phyloP scores from a whole-genome alignment of 2,113 vertebrate species.

The Pimephales promelas region DNA sequence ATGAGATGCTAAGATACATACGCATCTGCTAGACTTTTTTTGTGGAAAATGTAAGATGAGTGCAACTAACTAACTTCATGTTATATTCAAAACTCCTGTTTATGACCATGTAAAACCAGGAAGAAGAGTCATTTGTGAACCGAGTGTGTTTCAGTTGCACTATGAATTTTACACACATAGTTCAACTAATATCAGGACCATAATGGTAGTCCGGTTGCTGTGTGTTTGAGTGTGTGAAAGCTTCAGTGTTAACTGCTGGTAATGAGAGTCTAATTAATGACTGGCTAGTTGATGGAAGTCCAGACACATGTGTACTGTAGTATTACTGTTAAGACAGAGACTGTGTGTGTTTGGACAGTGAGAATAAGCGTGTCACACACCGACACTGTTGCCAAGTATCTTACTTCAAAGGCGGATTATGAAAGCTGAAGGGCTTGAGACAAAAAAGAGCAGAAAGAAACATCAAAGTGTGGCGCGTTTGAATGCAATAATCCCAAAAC shows the following conservation, averaged over 20 bases:
- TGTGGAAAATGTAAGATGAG: background rate
- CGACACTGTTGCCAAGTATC: slow-evolving; percentile 76
- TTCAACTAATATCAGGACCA: background rate
- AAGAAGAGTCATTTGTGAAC: background rate
- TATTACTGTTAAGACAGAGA: slow-evolving; percentile 38
- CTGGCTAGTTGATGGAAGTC: slow-evolving; percentile 65
- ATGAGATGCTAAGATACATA: background rate
- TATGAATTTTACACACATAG: background rate
- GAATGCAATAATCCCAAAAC: slow-evolving; percentile 77
- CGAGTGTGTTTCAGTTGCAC: too few species aligned
- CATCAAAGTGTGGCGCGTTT: slow-evolving; percentile 75
- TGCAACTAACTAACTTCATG: background rate
- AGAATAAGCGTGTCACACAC: slow-evolving; percentile 69
- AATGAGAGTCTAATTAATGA: slow-evolving; percentile 68
- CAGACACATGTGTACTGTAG: slow-evolving; percentile 54
- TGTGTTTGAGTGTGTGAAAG: slow-evolving; percentile 56
- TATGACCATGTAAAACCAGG: background rate
- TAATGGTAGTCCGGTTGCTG: background rate
- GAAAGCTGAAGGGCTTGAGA: slow-evolving; percentile 72
- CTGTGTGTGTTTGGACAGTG: slow-evolving; percentile 65
- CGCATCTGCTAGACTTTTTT: background rate
- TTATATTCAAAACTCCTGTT: background rate
- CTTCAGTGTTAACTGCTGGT: slow-evolving; percentile 49
- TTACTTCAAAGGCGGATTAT: slow-evolving; percentile 78
- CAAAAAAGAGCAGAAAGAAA: slow-evolving; percentile 71